Percentiles rank a stretch among this genome's conserved stretches.
Conservation (phyloP, 2,888 invertebrate species). For the Melangyna quadrimaculata region DNA sequence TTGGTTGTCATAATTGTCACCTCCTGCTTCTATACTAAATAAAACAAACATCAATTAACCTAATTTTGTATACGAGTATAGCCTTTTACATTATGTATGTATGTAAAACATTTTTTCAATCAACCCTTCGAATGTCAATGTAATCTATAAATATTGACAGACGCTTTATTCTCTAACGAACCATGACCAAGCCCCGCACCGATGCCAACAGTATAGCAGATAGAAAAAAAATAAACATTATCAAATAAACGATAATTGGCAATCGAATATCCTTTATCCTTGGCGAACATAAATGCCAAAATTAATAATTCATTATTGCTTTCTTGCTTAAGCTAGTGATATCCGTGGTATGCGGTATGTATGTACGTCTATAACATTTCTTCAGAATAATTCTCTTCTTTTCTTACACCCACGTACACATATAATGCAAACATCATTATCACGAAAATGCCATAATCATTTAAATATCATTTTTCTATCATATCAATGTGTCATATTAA, state of each 20-base stretch:
- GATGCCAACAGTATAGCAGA: background rate
- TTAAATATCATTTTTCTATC: conserved; percentile 64
- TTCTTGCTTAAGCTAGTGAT: background rate
- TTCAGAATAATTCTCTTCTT: background rate
- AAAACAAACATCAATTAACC: conserved; percentile 46
- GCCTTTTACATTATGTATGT: background rate
- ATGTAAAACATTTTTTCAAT: conserved; percentile 16
- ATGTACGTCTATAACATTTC: background rate
- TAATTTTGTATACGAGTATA: background rate
- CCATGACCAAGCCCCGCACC: conserved; percentile 2
- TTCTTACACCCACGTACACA: conserved; percentile 1
- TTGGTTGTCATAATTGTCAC: conserved; percentile 6
- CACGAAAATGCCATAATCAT: conserved; percentile 68
- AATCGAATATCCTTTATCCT: conserved; percentile 62
- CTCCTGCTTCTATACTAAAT: background rate
- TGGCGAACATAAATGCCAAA: conserved; percentile 46
- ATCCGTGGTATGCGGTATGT: no score
- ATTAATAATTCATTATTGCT: conserved; percentile 62
- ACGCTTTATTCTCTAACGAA: conserved; percentile 23
- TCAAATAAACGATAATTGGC: conserved; percentile 62
- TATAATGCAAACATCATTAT: conserved; percentile 46
- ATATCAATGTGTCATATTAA: conserved; percentile 59
- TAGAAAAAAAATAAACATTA: conserved; percentile 33
- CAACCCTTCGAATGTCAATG: conserved; percentile 26
- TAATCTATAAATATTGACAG: conserved; percentile 54